Conservation (phyloP, 2,888 invertebrate genomes). For the Lasioglossum calceatum region DNA sequence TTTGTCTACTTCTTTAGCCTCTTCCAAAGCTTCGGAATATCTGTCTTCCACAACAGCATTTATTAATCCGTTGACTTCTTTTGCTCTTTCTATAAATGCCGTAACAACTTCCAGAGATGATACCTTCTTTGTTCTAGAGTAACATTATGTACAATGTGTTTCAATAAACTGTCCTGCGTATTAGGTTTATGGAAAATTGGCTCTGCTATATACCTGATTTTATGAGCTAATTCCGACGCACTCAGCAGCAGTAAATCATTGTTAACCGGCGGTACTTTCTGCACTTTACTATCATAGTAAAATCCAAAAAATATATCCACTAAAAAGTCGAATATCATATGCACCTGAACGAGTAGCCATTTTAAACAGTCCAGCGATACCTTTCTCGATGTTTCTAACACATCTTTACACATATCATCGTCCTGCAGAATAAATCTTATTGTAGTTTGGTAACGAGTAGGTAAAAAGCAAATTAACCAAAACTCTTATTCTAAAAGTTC, state of each 20-base stretch:
- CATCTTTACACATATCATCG: neutral
- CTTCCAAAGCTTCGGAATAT: constrained; percentile 91
- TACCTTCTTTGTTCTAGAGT: constrained; percentile 85
- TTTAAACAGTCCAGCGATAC: constrained; percentile 64
- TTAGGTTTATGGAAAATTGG: neutral
- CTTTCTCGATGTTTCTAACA: constrained; percentile 3
- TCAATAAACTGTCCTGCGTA: neutral
- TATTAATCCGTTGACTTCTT: constrained; percentile 90
- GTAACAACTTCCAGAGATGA: constrained; percentile 89
- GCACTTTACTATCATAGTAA: constrained; percentile 82
- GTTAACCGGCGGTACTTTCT: constrained; percentile 82
- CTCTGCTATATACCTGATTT: constrained; percentile 86
- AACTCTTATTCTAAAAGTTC: neutral
- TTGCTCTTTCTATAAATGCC: constrained; percentile 91
- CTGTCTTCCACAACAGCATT: constrained; percentile 94
- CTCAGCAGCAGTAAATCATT: constrained; percentile 86
- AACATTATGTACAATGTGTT: neutral
- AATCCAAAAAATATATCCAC: constrained; percentile 84
- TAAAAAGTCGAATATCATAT: constrained; percentile 82
- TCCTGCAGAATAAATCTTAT: constrained; percentile 7
- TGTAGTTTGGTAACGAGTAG: neutral
- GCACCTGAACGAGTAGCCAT: constrained; percentile 76
- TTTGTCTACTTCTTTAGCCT: constrained; percentile 91
- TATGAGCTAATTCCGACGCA: constrained; percentile 88
- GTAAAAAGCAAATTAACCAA: neutral